Percentiles rank a stretch among this genome's conserved stretches.
These are phyloP conservation scores for Morelia viridis DNA, from an alignment of 2,797 vertebrate species.

Conservation along the genomic window DNA sequence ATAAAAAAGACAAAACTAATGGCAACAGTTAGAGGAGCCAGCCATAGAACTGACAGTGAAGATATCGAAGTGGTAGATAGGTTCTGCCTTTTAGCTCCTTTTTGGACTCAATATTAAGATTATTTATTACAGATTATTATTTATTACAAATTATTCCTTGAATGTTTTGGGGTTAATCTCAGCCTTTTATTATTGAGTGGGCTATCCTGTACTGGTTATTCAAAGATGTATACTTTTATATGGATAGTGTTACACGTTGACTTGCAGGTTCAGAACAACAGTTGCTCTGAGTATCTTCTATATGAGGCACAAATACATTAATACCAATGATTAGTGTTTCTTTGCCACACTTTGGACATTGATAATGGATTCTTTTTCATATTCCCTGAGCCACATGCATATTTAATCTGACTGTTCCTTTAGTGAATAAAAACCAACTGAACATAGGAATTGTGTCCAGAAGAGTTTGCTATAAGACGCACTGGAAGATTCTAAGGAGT, in stretches of 20 bases:
- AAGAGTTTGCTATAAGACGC: background rate
- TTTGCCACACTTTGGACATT: background rate
- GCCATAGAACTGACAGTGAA: background rate
- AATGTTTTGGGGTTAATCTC: background rate
- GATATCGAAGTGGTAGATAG: background rate
- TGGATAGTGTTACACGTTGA: background rate
- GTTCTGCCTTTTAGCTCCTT: background rate
- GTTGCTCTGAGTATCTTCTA: background rate
- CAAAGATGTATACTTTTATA: background rate
- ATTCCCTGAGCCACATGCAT: background rate
- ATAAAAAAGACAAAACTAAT: background rate
- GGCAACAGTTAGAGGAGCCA: background rate
- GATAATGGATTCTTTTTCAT: background rate
- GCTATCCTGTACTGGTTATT: background rate
- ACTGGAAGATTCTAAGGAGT: constrained; percentile 12
- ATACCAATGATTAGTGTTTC: background rate
- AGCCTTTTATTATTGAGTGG: background rate
- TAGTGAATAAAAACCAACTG: background rate
- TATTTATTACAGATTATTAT: background rate
- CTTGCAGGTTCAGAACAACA: background rate
- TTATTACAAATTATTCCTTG: background rate
- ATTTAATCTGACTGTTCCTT: background rate
- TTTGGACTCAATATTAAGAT: background rate
- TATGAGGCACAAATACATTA: background rate
- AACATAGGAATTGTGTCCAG: background rate